A percentile compares a stretch with the other conserved stretches of the same genome.
Conservation (phyloP, 2,888 invertebrate species). For the Orchesellides sinensis region DNA sequence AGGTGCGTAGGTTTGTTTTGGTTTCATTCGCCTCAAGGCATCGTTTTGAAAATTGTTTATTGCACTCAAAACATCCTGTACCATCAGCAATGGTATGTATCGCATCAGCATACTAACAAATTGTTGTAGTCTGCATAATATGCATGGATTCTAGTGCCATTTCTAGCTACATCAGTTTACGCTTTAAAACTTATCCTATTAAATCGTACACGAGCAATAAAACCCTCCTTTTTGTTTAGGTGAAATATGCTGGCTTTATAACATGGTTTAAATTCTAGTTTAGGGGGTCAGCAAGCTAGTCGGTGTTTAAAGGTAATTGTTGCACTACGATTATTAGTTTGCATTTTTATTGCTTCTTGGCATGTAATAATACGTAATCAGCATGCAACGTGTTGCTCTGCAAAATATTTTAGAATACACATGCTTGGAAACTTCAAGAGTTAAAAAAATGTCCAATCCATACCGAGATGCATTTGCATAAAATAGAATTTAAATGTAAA, state of each 20-base stretch:
- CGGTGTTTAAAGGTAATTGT: too few relatives aligned
- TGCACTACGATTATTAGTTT: not conserved
- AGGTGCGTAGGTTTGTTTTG: slow-evolving; percentile 43
- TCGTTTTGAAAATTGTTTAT: not conserved
- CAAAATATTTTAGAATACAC: not conserved
- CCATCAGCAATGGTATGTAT: not conserved
- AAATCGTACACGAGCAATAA: not conserved
- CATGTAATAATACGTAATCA: too few relatives aligned
- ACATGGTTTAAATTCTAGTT: not conserved
- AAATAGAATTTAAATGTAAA: too few relatives aligned
- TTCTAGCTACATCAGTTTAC: not conserved
- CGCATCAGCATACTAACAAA: not conserved
- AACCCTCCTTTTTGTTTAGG: not conserved
- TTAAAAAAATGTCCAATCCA: too few relatives aligned
- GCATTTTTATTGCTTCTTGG: too few relatives aligned
- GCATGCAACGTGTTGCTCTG: not conserved
- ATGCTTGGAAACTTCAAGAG: not conserved
- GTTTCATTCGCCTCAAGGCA: slow-evolving; percentile 28
- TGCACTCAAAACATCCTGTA: not conserved
- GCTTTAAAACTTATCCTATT: not conserved
- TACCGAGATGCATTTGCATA: too few relatives aligned
- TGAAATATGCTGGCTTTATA: not conserved
- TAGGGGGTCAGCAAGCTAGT: not conserved
- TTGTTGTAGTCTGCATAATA: not conserved
- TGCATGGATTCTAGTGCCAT: not conserved